Base-by-base conservation (phyloP, 2,113 vertebrate species). In the Anser brachyrhynchus region DNA sequence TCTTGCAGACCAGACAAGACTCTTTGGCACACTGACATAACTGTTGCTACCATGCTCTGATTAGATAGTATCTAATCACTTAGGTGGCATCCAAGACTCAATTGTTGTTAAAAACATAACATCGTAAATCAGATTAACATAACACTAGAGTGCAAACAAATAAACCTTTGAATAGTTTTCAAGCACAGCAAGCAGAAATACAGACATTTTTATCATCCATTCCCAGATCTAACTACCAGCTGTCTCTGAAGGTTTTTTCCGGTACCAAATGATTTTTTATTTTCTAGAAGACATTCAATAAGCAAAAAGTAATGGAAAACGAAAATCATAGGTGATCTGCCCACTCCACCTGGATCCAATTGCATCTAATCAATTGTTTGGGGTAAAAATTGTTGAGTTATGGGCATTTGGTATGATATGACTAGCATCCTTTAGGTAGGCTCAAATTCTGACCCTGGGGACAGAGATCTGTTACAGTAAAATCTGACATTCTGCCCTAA, bases 401-500 rank as follows among this genome's bases (percentile, higher is more conserved):
- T 22, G 21, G 73, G 49, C 17, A 69, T 76, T 84, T 76, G 37
- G 31, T 66, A 81, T 49, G n/a, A 82, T 31, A 72, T 87, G 44
- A 88, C 57, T 84, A 70, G 84, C 15, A 64, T 70, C 55, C 70
- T 84, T 72, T 52, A 88, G 15, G 54, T 44, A 79, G 71, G 69
- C 71, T 96, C 69, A 74, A 12, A 4, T 84, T 95, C 76, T 94
- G 64, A 78, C 84, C 93, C 93, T 79, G 28, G 62, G 76, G 90
- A 84, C 65, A 92, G 49, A 85, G 41, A 81, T 87, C 74, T 91
- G 72, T 93, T 93, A 71, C 94, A 87, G 92, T 85, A 91, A 92
- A 31, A 25, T 39, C 64, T 95, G 97, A 95, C 92, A 83, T 96
- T 96, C 93, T 97, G 96, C 94, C 95, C 91, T 92, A 10, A 12